A percentile compares a stretch with the other conserved stretches of the same genome.
These are phyloP conservation scores for Cossypha niveicapilla DNA, from an alignment of 2,797 vertebrate genomes.

Conservation along the genomic window DNA sequence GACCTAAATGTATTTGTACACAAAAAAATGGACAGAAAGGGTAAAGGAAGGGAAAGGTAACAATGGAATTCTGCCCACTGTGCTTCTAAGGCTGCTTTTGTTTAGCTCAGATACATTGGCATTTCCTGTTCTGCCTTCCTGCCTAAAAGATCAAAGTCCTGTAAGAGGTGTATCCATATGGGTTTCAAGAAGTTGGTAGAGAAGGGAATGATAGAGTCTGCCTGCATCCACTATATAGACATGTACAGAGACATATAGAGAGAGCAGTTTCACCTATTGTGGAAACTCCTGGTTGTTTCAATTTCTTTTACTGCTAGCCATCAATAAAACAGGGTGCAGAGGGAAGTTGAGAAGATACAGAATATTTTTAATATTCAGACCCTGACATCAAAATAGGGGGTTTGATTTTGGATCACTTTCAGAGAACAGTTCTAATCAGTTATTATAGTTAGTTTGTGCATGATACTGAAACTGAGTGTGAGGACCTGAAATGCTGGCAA, in stretches of 20 bases:
- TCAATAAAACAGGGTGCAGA: neutral
- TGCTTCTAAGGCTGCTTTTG: neutral
- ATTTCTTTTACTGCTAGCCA: neutral
- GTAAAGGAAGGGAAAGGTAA: neutral
- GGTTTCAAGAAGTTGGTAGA: neutral
- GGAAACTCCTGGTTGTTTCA: neutral
- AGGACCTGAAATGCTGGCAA: neutral
- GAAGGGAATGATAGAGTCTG: neutral
- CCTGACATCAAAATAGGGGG: neutral
- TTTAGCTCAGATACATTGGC: neutral
- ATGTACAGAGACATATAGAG: neutral
- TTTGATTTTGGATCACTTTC: neutral
- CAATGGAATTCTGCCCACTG: neutral
- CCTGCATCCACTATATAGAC: neutral
- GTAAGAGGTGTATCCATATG: rapidly evolving
- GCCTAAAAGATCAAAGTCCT: neutral
- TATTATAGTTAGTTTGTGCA: neutral
- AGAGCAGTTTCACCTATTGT: neutral
- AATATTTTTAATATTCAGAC: neutral
- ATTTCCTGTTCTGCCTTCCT: neutral
- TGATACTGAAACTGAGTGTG: neutral
- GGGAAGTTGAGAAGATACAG: neutral
- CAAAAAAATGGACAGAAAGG: neutral
- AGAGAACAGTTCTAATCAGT: neutral
- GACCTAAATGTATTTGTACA: neutral